phyloP scores from a whole-genome alignment of 92 coral and sea anemone genomes.

The Diadumene lineata region DNA sequence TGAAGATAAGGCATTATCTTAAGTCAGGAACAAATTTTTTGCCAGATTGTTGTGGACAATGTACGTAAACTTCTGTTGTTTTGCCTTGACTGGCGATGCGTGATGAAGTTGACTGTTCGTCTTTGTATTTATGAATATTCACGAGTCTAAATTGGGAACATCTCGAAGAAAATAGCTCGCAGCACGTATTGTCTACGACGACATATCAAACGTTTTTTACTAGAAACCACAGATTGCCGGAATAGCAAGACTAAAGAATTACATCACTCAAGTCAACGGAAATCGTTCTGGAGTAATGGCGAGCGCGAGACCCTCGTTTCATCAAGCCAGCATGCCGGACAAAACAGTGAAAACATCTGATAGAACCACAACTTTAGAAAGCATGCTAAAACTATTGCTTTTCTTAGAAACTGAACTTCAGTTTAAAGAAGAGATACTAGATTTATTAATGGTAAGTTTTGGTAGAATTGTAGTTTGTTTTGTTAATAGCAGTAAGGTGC shows the following conservation, averaged over 20 bases:
- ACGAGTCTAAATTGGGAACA: slow-evolving; percentile 12
- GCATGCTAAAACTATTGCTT: slow-evolving; percentile 87
- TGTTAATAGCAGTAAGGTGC: too few relatives aligned
- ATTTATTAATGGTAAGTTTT: slow-evolving; percentile 78
- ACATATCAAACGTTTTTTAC: slow-evolving; percentile 18
- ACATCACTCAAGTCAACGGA: slow-evolving; percentile 14
- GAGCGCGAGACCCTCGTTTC: slow-evolving; percentile 15
- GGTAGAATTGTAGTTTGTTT: not conserved
- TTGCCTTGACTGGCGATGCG: not conserved
- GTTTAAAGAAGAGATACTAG: slow-evolving; percentile 90
- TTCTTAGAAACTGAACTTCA: slow-evolving; percentile 93
- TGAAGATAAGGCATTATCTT: not conserved
- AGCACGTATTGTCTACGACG: slow-evolving; percentile 12
- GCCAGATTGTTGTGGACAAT: not conserved
- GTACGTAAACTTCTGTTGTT: not conserved
- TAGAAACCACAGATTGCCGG: slow-evolving; percentile 27
- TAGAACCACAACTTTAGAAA: slow-evolving; percentile 56
- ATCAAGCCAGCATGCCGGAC: not conserved
- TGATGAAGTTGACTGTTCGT: not conserved
- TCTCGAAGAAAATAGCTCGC: slow-evolving; percentile 15
- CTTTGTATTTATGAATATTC: slow-evolving; percentile 31
- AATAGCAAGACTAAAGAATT: slow-evolving; percentile 10
- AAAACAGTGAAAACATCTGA: slow-evolving; percentile 16
- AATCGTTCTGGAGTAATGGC: slow-evolving; percentile 20
- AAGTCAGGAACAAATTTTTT: not conserved